Conservation (phyloP, 2,113 vertebrate species). For the Elachura formosa region DNA sequence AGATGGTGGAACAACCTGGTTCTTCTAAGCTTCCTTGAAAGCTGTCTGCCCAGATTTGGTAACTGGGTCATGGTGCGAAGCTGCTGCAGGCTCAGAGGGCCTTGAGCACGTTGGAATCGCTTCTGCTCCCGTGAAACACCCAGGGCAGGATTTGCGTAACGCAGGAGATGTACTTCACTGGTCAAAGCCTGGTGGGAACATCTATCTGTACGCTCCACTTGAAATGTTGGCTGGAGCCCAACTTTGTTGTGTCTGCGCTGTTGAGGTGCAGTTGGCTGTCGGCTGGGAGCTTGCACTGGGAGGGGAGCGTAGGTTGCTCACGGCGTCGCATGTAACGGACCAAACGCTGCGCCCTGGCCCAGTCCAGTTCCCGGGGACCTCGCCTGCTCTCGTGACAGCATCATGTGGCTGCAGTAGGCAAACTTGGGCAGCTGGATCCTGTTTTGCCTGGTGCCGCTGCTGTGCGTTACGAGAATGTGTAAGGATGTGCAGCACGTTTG, state of each 20-base stretch:
- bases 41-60: constrained; percentile 10
- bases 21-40: constrained; percentile 35
- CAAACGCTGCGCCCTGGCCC: rapidly evolving
- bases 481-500: neutral
- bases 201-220: neutral
- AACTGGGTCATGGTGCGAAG: constrained; percentile 5
- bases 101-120: neutral
- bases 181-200: constrained; percentile 18
- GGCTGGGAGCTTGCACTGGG: neutral
- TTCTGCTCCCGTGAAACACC: neutral
- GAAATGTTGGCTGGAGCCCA: constrained; percentile 1
- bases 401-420: neutral
- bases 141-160: neutral
- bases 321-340: neutral
- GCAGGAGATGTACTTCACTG: constrained; percentile 31
- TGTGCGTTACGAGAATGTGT: rapidly evolving
- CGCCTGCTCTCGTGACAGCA: neutral
- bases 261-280: neutral
- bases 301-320: neutral
- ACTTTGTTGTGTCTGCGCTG: neutral
- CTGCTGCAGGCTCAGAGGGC: neutral
- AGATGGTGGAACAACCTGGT: constrained; percentile 19
- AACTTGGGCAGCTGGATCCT: neutral
- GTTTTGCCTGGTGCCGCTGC: neutral
- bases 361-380: neutral